Percentiles rank a stretch among this genome's conserved stretches.
Evolutionary conservation across 2,113 vertebrate genomes (phyloP).

Genomic region (Pangasianodon hypophthalmus): DNA sequence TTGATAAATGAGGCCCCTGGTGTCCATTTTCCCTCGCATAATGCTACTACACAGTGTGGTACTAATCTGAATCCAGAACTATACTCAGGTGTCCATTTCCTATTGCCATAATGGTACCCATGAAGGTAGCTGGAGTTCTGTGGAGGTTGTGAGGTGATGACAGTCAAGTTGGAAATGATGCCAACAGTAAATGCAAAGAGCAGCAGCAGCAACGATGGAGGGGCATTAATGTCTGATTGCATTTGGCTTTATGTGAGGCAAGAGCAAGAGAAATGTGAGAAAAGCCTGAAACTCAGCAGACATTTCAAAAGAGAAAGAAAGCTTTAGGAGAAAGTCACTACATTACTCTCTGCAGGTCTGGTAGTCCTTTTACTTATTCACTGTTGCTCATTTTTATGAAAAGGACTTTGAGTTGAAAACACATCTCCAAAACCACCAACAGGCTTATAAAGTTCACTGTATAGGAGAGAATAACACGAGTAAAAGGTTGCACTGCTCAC

Average conservation of each 20-base stretch:
- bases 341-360: background rate
- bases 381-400: background rate
- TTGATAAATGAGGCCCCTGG: no score
- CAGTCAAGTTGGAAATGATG: no score
- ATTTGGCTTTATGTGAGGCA: background rate
- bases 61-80: background rate
- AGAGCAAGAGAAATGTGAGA: background rate
- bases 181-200: background rate
- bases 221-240: background rate
- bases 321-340: background rate
- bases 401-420: background rate
- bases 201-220: background rate
- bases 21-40: background rate
- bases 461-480: background rate
- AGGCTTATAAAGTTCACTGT: background rate
- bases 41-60: background rate
- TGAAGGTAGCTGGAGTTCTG: background rate
- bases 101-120: background rate
- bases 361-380: background rate
- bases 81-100: background rate
- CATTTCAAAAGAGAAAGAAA: background rate
- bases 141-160: background rate
- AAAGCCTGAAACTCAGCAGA: background rate
- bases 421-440: background rate
- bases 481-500: constrained; percentile 63